Percentiles rank a stretch among this genome's conserved stretches.
Evolutionary conservation across 2,113 vertebrate genomes (phyloP).

Genomic region (Paedocypris sp.): DNA sequence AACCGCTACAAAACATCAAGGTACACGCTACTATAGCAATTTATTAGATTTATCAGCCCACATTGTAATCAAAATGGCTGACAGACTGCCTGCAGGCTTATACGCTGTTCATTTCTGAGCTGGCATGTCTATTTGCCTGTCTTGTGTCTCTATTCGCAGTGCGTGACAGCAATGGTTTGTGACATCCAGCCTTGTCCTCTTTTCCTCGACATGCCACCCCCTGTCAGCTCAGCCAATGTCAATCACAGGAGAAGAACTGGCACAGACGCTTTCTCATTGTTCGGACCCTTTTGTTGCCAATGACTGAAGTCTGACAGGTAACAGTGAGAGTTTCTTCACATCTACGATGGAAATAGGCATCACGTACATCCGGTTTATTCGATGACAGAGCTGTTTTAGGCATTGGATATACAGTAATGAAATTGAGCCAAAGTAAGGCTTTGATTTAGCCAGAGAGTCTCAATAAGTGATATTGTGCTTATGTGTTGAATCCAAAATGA

Average conservation of each 20-base stretch:
- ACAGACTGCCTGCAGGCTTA: slow-evolving; percentile 6
- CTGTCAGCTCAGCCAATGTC: slow-evolving; percentile 32
- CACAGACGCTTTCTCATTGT: slow-evolving; percentile 24
- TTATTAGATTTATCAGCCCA: slow-evolving; percentile 13
- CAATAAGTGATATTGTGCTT: too few relatives aligned
- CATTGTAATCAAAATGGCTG: slow-evolving; percentile 18
- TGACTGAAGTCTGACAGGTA: slow-evolving; percentile 33
- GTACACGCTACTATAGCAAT: slow-evolving; percentile 6
- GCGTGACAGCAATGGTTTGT: slow-evolving; percentile 35
- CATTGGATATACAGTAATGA: not conserved
- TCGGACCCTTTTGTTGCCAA: slow-evolving; percentile 19
- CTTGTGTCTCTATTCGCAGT: slow-evolving; percentile 13
- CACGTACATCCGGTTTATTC: not conserved
- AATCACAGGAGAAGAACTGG: slow-evolving; percentile 28
- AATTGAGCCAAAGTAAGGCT: slow-evolving; percentile 2
- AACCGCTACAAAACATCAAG: slow-evolving; percentile 1
- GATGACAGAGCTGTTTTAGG: not conserved
- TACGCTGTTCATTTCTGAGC: slow-evolving; percentile 21
- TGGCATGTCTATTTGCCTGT: slow-evolving; percentile 9
- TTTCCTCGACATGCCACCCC: slow-evolving; percentile 19
- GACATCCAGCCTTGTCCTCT: slow-evolving; percentile 33
- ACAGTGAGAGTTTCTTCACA: slow-evolving; percentile 5
- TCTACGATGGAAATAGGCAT: slow-evolving; percentile 2
- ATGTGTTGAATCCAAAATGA: not conserved
- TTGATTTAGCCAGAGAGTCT: slow-evolving; percentile 7